Percentiles rank a stretch among this genome's conserved stretches.
Evolutionary conservation across 2,113 vertebrate genomes (phyloP).

Genomic region (Athene cunicularia): DNA sequence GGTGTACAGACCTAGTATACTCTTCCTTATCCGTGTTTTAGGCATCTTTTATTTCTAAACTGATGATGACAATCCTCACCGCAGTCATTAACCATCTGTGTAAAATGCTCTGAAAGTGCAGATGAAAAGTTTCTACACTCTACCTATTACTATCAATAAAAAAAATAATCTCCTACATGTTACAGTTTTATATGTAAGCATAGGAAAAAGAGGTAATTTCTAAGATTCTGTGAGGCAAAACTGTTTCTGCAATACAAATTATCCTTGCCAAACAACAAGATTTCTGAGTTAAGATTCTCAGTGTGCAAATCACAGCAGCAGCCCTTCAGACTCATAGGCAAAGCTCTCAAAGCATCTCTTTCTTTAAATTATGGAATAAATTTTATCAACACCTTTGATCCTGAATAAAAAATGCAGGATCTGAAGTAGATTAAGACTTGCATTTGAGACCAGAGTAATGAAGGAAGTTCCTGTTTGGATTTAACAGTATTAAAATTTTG

Average conservation of each 20-base stretch:
- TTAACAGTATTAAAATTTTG: not conserved
- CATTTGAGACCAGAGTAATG: not conserved
- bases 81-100: not conserved
- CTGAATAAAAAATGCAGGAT: not conserved
- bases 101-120: not conserved
- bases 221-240: not conserved
- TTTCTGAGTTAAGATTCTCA: not conserved
- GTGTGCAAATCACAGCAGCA: not conserved
- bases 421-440: not conserved
- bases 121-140: rapidly evolving
- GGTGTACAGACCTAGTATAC: not conserved
- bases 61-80: not conserved
- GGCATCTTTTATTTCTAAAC: not conserved
- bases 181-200: not conserved
- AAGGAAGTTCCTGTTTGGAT: not conserved
- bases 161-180: not conserved
- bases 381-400: not conserved
- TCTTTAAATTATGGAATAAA: not conserved
- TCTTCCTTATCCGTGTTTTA: not conserved
- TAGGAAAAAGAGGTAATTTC: not conserved
- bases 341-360: not conserved
- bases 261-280: not conserved
- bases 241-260: not conserved
- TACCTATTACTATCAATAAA: not conserved
- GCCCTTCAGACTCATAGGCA: not conserved